Base-by-base conservation (phyloP, 2,113 vertebrate genomes). In the Mastomys natalensis region DNA sequence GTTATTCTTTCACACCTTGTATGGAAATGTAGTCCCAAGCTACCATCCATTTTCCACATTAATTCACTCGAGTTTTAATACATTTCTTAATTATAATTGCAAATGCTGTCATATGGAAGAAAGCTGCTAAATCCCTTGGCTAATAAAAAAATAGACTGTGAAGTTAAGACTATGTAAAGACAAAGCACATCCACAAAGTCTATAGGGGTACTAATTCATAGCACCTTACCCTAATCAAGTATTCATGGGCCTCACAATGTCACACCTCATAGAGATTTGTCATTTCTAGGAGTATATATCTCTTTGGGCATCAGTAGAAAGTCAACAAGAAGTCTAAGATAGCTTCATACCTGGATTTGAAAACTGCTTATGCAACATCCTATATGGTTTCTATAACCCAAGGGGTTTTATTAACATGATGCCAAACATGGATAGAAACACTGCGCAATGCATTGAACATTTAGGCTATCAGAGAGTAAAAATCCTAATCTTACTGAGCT, bases 41-140 rank as follows among this genome's bases (percentile, higher is more conserved):
- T 80, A 86, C 60, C 55, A 87, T 97, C 72, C 82, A 82, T 89
- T 97, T 97, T 97, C 95, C 95, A 96, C 66, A 96, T 96, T 96
- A 97, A 96, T 96, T 97, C 95, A 95, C 76, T 96, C 78, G 77
- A 96, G 87, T 96, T 96, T 97, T 97, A 97, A 95, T 97, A 96
- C 51, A 81, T 97, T 96, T 96, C 95, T 97, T 97, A 96, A 97
- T 97, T 97, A 97, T 95, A 97, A 97, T 97, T 97, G 72, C 86
- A 97, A 97, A 95, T 11, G 12, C 73, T 97, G 88, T 96, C 95
- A 95, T 82, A 95, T 80, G 87, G 66, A 97, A 95, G n/a, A 97
- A 97, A 96, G 90, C 81, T 96, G 66, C 94, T 97, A 97, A 97
- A 92, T 96, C 62, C 86, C 93, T 91, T 95, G 76, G 78, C 90